Evolutionary conservation across 2,888 invertebrate genomes (phyloP).

Genomic region (Leucoma salicis): DNA sequence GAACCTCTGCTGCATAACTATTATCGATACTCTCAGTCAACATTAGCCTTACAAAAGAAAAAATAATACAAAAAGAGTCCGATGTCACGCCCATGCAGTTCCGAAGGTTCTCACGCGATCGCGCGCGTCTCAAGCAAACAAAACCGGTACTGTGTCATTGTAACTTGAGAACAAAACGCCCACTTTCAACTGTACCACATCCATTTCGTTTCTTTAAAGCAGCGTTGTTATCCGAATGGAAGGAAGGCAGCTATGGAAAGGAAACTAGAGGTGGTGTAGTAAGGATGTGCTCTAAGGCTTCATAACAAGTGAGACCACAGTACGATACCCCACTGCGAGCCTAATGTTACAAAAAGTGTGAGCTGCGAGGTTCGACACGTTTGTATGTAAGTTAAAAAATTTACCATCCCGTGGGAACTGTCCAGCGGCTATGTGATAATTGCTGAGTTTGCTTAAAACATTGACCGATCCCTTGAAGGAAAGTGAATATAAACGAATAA

Average conservation of each 20-base stretch:
- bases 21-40: constrained; percentile 63
- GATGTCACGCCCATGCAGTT: constrained; percentile 80
- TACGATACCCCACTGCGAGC: constrained; percentile 43
- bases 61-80: constrained; percentile 62
- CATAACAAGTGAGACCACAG: constrained; percentile 60
- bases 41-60: constrained; percentile 65
- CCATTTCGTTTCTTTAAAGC: constrained; percentile 39
- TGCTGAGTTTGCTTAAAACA: constrained; percentile 71
- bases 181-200: constrained; percentile 40
- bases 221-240: constrained; percentile 17
- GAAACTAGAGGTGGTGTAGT: constrained; percentile 21
- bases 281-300: constrained; percentile 62
- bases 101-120: constrained; percentile 76
- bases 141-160: constrained; percentile 55
- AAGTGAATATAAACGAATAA: constrained; percentile 62
- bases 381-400: constrained; percentile 63
- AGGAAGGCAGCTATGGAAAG: constrained; percentile 45
- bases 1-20: constrained; percentile 50
- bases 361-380: constrained; percentile 39
- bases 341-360: constrained; percentile 61
- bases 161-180: constrained; percentile 54
- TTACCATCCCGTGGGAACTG: constrained; percentile 73
- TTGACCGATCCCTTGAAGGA: constrained; percentile 58
- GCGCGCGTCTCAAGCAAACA: constrained; percentile 67
- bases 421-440: constrained; percentile 72